Conservation (phyloP, 1,140 invertebrate species). For the Solenopsis invicta region DNA sequence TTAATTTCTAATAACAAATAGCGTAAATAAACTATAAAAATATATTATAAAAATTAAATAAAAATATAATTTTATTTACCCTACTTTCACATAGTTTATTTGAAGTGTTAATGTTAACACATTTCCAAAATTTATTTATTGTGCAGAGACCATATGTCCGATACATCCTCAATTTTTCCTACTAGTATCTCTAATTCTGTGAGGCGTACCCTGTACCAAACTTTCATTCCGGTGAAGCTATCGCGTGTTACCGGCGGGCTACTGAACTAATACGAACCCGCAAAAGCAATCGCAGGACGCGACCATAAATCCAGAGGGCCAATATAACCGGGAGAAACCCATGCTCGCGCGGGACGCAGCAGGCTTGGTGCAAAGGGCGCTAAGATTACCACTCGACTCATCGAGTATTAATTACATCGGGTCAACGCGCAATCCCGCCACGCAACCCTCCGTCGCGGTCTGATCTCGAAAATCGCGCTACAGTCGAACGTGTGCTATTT, state of each 20-base stretch:
- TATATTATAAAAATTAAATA: no score
- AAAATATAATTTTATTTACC: no score
- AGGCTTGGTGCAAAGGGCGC: conserved; percentile 31
- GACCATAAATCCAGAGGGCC: conserved; percentile 47
- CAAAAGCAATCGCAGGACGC: conserved; percentile 40
- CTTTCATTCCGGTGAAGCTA: conserved; percentile 16
- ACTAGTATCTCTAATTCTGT: background rate
- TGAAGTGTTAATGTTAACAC: no score
- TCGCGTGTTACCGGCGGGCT: background rate
- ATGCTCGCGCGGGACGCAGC: background rate
- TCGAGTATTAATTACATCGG: conserved; percentile 77
- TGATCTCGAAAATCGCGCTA: conserved; percentile 40
- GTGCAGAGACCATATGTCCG: no score
- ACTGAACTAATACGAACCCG: conserved; percentile 24
- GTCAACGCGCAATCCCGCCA: conserved; percentile 63
- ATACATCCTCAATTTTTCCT: background rate
- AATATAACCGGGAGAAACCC: conserved; percentile 58
- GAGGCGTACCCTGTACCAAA: background rate
- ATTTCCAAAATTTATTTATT: no score
- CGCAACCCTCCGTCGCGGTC: conserved; percentile 62
- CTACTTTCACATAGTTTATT: no score
- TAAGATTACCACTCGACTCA: conserved; percentile 75
- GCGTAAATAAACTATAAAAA: no score
- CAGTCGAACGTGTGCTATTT: conserved; percentile 1
- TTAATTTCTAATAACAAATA: no score